A percentile compares a stretch with the other conserved stretches of the same genome.
These are phyloP conservation scores for Bradypodion pumilum DNA, from an alignment of 2,797 vertebrate species.

Conservation along the genomic window DNA sequence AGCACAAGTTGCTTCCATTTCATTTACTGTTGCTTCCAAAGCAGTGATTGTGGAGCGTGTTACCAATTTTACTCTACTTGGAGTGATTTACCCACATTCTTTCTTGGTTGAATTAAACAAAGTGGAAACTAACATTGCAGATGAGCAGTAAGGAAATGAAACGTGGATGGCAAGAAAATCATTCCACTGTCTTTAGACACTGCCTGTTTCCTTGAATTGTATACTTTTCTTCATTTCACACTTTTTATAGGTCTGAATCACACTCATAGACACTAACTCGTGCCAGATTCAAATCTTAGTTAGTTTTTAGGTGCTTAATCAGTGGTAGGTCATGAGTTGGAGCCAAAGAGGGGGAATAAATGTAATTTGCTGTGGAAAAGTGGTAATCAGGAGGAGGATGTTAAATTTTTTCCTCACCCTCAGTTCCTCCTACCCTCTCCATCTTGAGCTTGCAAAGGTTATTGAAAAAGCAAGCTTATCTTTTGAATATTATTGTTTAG, in stretches of 20 bases:
- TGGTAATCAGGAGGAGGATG: background rate
- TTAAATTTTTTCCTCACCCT: background rate
- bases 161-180: conserved; percentile 6
- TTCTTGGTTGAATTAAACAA: conserved; percentile 13
- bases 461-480: background rate
- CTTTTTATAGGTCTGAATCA: background rate
- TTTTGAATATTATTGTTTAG: too few relatives aligned
- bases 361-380: background rate
- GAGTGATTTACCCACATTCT: background rate
- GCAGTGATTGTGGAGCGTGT: background rate
- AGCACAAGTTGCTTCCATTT: background rate
- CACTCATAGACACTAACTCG: background rate
- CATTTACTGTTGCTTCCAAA: background rate
- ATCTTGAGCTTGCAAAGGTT: background rate
- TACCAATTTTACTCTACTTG: background rate
- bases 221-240: background rate
- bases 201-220: conserved; percentile 21
- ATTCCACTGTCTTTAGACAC: conserved; percentile 9
- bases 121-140: conserved; percentile 4
- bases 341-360: background rate
- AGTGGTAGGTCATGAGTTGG: background rate
- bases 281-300: background rate
- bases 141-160: background rate
- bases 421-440: background rate
- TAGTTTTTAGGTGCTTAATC: conserved; percentile 3